Base-by-base conservation (phyloP, 2,113 vertebrate genomes). In the Oncorhynchus gorbuscha region DNA sequence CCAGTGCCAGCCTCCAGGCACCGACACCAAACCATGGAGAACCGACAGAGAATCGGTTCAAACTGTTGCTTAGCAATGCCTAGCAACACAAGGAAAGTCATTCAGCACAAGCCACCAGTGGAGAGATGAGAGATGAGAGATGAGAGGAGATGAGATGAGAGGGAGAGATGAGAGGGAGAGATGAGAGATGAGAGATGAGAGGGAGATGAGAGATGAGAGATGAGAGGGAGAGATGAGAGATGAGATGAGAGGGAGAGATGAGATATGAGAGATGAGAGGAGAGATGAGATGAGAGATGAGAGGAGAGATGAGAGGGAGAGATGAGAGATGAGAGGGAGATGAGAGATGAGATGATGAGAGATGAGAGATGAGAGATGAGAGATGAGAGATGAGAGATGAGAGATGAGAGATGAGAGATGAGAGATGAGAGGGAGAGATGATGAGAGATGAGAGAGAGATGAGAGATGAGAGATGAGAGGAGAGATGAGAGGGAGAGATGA, bases 31-130 rank as follows among this genome's bases (percentile, higher is more conserved):
- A 82, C 68, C 74, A 87, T 85, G 85, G 84, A 82, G 84, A 86
- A 88, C 90, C 1, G 1, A 35, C 35, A 35, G 35, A 35, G 35
- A 35, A 35, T 35, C 74, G 81, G 85, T 90, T 89, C 91, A 85
- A 51, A 65, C 77, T 88, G 89, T 92, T 91, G 79, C 91, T 80
- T 88, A 81, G 91, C 89, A 92, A 93, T 91, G 78, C 91, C 79
- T 88, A 81, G 91, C 89, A 92, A 93, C 92, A 72, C 16, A 39
- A 76, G 81, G 69, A 89, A 89, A 89, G 81, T 79, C 81, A 81
- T 85, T 82, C 81, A 89, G 85, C 68, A n/a, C 78, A 55, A 35
- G 35, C 6, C 35, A 35, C 35, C 35, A 35, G 35, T 35, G 35
- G 35, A 35, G 35, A 35, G 35, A 35, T 7, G 35, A 35, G 32